These are phyloP conservation scores for Poicephalus gulielmi DNA, from an alignment of 2,113 vertebrate species.

Conservation along the genomic window DNA sequence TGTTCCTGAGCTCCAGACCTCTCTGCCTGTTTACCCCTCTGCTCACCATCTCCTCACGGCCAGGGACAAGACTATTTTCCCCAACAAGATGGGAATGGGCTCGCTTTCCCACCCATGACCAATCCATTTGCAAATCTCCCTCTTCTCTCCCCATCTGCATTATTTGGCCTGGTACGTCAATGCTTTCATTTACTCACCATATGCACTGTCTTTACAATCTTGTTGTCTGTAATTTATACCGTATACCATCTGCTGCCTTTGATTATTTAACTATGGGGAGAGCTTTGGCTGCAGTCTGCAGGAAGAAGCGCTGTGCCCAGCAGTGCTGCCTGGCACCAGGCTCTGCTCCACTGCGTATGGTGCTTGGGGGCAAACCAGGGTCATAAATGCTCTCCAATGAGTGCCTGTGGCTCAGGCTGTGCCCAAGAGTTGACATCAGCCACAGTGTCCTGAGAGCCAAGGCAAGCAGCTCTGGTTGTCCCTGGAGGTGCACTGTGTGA, in stretches of 20 bases:
- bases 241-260: conserved; percentile 37
- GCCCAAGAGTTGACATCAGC: background rate
- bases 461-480: background rate
- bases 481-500: background rate
- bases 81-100: background rate
- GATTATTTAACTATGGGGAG: background rate
- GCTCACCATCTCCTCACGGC: background rate
- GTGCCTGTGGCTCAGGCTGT: background rate
- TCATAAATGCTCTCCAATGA: fast-evolving
- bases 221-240: background rate
- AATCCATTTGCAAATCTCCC: background rate
- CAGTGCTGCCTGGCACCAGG: background rate
- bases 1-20: background rate
- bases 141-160: background rate
- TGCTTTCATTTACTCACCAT: background rate
- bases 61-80: background rate
- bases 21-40: fast-evolving
- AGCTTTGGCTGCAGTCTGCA: background rate
- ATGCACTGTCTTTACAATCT: background rate
- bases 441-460: fast-evolving
- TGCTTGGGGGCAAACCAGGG: background rate
- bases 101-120: background rate
- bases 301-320: background rate
- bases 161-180: background rate
- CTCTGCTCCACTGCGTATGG: fast-evolving